Base-by-base conservation (phyloP, 2,888 invertebrate genomes). In the Dasypogon diadema region DNA sequence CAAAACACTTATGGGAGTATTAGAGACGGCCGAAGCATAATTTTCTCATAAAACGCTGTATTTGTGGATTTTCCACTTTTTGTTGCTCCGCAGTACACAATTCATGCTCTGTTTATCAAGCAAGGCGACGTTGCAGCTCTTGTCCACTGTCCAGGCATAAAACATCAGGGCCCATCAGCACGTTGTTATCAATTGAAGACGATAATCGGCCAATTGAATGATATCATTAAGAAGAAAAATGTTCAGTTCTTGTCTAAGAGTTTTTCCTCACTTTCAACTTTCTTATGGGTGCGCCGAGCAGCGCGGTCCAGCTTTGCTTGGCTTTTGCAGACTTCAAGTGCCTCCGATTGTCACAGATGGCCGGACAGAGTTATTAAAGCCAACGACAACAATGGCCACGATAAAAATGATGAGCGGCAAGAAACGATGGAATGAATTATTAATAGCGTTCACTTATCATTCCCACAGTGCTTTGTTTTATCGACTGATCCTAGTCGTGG, bases 171-270 rank as follows among this genome's bases (percentile, higher is more conserved):
- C 24, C 22, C 46, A 22, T 65, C 24, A 16, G 46, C 34, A 26
- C 55, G 30, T 63, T 65, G 65, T 75, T 75, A 77, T 77, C 77
- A 77, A 77, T 77, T 75, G 75, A 75, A 75, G 54, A 75, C 75
- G 77, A 77, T 77, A 74, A 77, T 77, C 75, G 77, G 37, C 51
- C 77, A 74, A 77, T 74, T 76, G 74, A 77, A 77, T 76, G 73
- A 77, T 77, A 77, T 77, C 77, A 77, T 77, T 77, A 77, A 77
- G 75, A 73, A 74, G 74, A 77, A 75, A 76, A 76, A 77, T 77
- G 77, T 77, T 74, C 73, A 14, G 24, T 74, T 70, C 75, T 74
- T 77, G 75, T 77, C 54, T 18, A 48, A 26, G 18, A 14, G 37
- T 74, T 76, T 77, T 77, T 75, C 42, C 26, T 16, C 55, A 48